A percentile compares a stretch with the other conserved stretches of the same genome.
phyloP scores from a whole-genome alignment of 2,888 invertebrate genomes.

The Anorthoa munda region DNA sequence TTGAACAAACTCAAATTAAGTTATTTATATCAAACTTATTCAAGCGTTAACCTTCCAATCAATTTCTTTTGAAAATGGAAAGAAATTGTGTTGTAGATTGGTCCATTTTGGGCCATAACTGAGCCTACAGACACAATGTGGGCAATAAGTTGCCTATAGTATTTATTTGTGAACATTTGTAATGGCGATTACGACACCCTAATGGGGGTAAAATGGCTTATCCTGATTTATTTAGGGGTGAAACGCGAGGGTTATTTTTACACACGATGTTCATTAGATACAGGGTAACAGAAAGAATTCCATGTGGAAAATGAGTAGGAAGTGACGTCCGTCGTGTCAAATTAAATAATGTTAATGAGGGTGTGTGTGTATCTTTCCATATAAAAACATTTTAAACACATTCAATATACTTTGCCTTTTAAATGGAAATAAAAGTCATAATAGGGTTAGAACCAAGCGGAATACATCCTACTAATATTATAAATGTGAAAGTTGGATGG shows the following conservation, averaged over 20 bases:
- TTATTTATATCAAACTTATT: background rate
- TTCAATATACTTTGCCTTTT: background rate
- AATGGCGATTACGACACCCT: constrained; percentile 66
- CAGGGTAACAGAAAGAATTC: constrained; percentile 1
- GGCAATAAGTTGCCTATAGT: constrained; percentile 47
- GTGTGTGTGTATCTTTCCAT: background rate
- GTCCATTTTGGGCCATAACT: background rate
- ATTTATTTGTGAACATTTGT: constrained; percentile 55
- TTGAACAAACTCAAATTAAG: background rate
- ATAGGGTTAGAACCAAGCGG: background rate
- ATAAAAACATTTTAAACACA: too few species aligned
- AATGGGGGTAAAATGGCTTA: constrained; percentile 76
- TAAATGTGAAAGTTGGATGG: too few species aligned
- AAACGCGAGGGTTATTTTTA: constrained; percentile 36
- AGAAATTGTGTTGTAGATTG: background rate
- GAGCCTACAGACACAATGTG: background rate
- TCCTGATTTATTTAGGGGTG: constrained; percentile 75
- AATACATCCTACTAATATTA: too few species aligned
- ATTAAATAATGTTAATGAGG: background rate
- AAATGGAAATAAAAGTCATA: background rate
- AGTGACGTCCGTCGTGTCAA: background rate
- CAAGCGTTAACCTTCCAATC: constrained; percentile 1
- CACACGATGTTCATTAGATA: constrained; percentile 20
- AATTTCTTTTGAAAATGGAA: background rate
- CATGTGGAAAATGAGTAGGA: background rate